A percentile compares a stretch with the other conserved stretches of the same genome.
phyloP scores from a whole-genome alignment of 2,888 invertebrate genomes.

The Morpho achilles region DNA sequence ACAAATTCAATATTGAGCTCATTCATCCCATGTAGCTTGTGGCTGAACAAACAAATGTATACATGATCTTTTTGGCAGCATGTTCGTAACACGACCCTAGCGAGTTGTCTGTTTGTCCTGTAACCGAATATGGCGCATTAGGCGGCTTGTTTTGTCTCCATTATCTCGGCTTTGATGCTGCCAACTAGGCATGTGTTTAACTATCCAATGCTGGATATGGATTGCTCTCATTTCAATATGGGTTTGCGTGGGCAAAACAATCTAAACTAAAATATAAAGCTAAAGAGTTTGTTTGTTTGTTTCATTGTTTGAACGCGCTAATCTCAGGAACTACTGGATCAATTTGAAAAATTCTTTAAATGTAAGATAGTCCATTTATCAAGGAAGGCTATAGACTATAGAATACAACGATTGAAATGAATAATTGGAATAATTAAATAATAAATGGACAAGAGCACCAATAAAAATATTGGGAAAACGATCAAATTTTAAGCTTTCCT shows the following conservation, averaged over 20 bases:
- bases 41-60: constrained; percentile 62
- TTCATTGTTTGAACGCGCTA: too few relatives aligned
- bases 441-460: too few relatives aligned
- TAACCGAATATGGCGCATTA: constrained; percentile 72
- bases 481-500: too few relatives aligned
- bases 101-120: constrained; percentile 57
- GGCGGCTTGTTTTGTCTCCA: constrained; percentile 72
- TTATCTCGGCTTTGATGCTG: constrained; percentile 73
- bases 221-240: constrained; percentile 17
- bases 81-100: constrained; percentile 61
- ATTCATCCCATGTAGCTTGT: constrained; percentile 22
- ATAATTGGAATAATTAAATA: too few relatives aligned
- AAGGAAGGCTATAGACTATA: too few relatives aligned
- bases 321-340: too few relatives aligned
- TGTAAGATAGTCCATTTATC: too few relatives aligned
- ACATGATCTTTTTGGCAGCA: constrained; percentile 65
- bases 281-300: too few relatives aligned
- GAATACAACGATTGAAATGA: too few relatives aligned
- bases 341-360: too few relatives aligned
- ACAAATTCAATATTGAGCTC: background rate
- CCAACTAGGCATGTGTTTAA: constrained; percentile 56
- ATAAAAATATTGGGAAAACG: too few relatives aligned
- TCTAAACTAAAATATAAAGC: too few relatives aligned
- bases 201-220: constrained; percentile 14
- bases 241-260: constrained; percentile 5